Conservation (phyloP, 1,140 invertebrate species). For the Anastatus disparis region DNA sequence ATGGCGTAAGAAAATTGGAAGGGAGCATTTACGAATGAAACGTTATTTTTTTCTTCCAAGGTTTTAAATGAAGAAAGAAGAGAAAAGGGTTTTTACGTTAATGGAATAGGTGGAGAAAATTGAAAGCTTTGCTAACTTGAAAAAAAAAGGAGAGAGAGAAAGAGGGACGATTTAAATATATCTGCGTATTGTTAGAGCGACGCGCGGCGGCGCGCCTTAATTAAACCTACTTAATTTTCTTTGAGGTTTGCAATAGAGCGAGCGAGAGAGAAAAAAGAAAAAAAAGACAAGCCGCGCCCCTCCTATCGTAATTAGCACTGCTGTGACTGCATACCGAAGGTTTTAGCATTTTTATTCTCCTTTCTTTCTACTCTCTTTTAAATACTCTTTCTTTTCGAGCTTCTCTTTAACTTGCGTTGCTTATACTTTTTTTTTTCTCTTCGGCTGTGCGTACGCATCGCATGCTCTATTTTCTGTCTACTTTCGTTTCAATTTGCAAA, state of each 20-base stretch:
- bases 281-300: constrained; percentile 10
- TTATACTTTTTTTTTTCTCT: background rate
- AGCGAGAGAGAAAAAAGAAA: background rate
- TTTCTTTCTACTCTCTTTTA: background rate
- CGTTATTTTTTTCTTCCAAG: too few relatives aligned
- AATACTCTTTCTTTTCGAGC: background rate
- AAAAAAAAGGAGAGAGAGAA: too few relatives aligned
- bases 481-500: too few relatives aligned
- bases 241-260: constrained; percentile 3
- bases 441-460: too few relatives aligned
- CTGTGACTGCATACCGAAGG: constrained; percentile 6
- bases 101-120: constrained; percentile 37
- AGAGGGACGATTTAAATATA: constrained; percentile 34
- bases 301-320: constrained; percentile 32
- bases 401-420: background rate
- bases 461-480: too few relatives aligned
- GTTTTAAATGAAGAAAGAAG: too few relatives aligned
- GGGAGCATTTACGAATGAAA: background rate
- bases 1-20: too few relatives aligned
- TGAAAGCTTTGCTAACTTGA: constrained; percentile 30
- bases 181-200: constrained; percentile 32
- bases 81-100: background rate
- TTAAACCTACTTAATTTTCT: constrained; percentile 39
- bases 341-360: background rate
- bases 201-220: constrained; percentile 10